phyloP scores from a whole-genome alignment of 2,113 vertebrate species.

The Struthio camelus region DNA sequence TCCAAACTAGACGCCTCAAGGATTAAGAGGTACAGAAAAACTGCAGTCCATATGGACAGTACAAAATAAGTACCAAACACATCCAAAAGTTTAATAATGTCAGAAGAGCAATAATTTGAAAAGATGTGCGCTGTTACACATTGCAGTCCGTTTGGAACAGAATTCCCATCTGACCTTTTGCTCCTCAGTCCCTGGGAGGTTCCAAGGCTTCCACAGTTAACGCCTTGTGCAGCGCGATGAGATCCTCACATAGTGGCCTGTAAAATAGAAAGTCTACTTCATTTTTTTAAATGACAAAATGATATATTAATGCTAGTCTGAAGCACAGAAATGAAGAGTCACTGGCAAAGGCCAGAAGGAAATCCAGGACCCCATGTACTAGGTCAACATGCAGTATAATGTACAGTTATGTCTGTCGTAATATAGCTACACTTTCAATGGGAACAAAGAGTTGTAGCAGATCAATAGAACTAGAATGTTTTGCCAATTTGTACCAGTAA shows the following conservation, averaged over 20 bases:
- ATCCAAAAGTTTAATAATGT: slow-evolving; percentile 4
- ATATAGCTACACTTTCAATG: neutral
- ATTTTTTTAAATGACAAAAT: neutral
- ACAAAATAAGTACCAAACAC: neutral
- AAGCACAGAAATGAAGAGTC: neutral
- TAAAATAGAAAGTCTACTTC: neutral
- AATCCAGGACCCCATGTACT: neutral
- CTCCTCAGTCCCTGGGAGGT: neutral
- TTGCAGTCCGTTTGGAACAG: neutral
- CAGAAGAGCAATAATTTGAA: slow-evolving; percentile 29
- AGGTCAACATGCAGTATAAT: neutral
- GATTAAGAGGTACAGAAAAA: neutral
- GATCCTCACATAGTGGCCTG: neutral
- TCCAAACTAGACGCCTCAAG: neutral
- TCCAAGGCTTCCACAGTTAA: neutral
- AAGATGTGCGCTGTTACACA: slow-evolving; percentile 35
- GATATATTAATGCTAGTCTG: neutral
- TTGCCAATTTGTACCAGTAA: neutral
- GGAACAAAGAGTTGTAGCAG: neutral
- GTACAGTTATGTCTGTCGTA: neutral
- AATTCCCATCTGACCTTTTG: neutral
- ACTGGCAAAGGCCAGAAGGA: neutral
- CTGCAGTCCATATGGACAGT: neutral
- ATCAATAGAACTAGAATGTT: neutral
- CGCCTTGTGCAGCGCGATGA: neutral